Evolutionary conservation across 2,797 vertebrate genomes (phyloP).

Genomic region (Esox masquinongy): DNA sequence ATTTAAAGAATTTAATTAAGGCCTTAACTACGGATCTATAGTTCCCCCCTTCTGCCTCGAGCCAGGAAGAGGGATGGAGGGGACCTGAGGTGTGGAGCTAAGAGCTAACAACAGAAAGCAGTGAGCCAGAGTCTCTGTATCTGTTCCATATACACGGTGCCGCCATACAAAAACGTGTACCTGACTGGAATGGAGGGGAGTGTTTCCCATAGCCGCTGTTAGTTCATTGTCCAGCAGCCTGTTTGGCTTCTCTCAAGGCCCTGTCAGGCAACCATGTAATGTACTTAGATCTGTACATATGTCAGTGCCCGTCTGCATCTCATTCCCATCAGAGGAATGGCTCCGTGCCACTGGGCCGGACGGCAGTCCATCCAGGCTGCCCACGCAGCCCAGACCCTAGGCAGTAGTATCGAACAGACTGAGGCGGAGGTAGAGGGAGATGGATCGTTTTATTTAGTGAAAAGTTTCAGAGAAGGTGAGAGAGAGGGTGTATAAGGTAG

Average conservation of each 20-base stretch:
- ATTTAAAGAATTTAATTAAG: conserved; percentile 2
- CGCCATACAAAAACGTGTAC: not conserved
- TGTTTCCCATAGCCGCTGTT: not conserved
- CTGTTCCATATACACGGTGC: not conserved
- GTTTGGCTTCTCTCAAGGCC: not conserved
- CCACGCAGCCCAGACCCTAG: not conserved
- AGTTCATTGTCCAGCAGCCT: not conserved
- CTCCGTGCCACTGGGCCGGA: not conserved
- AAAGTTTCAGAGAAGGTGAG: not conserved
- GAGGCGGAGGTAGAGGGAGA: conserved; percentile 24
- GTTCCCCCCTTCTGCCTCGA: not conserved
- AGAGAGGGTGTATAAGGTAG: not conserved
- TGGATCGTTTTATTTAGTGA: not conserved
- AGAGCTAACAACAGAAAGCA: not conserved
- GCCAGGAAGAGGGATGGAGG: not conserved
- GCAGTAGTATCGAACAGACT: conserved; percentile 16
- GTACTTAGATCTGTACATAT: not conserved
- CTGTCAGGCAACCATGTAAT: not conserved
- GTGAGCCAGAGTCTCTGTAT: not conserved
- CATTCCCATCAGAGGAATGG: not conserved
- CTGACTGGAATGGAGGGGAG: not conserved
- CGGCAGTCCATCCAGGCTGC: not conserved
- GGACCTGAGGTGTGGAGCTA: not conserved
- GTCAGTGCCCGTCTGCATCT: not conserved
- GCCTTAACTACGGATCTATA: not conserved